Conservation (phyloP, 2,113 vertebrate genomes). For the Tapirus terrestris region DNA sequence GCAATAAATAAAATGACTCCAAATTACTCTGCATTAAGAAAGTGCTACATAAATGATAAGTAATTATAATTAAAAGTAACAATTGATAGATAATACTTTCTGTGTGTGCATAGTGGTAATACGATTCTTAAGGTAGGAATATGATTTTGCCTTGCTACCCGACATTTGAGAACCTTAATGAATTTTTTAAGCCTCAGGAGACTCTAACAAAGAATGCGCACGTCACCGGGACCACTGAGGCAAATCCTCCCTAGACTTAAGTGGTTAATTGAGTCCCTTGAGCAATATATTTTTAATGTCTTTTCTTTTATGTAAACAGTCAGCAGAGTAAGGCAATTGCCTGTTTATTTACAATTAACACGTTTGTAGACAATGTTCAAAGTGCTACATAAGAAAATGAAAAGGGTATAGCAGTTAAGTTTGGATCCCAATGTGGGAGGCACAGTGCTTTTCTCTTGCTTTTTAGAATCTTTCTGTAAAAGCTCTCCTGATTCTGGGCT, state of each 20-base stretch:
- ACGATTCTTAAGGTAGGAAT: slow-evolving; percentile 73
- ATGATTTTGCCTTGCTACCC: slow-evolving; percentile 72
- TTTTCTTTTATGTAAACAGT: slow-evolving; percentile 73
- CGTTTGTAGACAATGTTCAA: slow-evolving; percentile 66
- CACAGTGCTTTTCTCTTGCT: background rate
- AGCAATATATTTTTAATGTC: slow-evolving; percentile 83
- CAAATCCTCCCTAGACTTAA: slow-evolving; percentile 70
- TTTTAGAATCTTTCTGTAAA: background rate
- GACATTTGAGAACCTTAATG: slow-evolving; percentile 83
- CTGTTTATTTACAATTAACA: slow-evolving; percentile 73
- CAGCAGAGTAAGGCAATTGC: slow-evolving; percentile 56
- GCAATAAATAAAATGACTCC: slow-evolving; percentile 51
- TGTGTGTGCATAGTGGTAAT: slow-evolving; percentile 26
- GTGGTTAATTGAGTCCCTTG: slow-evolving; percentile 72
- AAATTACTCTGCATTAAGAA: background rate
- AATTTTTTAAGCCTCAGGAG: slow-evolving; percentile 83
- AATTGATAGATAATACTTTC: slow-evolving; percentile 46
- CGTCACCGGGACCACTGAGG: slow-evolving; percentile 68
- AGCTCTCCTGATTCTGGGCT: background rate
- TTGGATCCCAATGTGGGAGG: background rate
- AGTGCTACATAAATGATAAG: slow-evolving; percentile 42
- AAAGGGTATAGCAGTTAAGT: background rate
- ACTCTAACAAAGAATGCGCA: slow-evolving; percentile 79
- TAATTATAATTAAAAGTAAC: slow-evolving; percentile 58
- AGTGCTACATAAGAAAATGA: slow-evolving; percentile 34